These are phyloP conservation scores for Drosophila kuntzei DNA, from an alignment of 2,888 invertebrate genomes.

Conservation along the genomic window DNA sequence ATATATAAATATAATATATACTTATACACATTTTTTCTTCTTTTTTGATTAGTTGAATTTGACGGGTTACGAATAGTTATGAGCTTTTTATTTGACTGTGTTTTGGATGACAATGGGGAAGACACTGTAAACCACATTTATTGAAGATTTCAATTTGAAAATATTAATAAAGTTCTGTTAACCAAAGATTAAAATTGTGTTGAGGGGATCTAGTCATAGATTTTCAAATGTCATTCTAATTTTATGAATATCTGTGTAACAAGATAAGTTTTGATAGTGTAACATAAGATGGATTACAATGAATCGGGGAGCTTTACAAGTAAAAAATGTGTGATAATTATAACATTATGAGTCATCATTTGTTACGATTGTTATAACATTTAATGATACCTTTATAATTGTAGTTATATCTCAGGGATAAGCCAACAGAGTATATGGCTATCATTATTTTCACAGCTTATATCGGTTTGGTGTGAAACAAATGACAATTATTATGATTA, in stretches of 20 bases:
- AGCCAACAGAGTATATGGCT: slow-evolving; percentile 8
- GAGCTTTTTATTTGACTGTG: slow-evolving; percentile 1
- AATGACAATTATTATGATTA: slow-evolving; percentile 11
- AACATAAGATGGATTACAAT: background rate
- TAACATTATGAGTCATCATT: background rate
- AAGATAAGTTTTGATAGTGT: background rate
- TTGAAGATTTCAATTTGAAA: background rate
- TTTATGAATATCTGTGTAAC: background rate
- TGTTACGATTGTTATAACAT: background rate
- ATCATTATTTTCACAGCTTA: slow-evolving; percentile 47
- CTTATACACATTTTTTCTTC: slow-evolving; percentile 10
- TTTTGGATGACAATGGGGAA: slow-evolving; percentile 27
- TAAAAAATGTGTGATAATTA: background rate
- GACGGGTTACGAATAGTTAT: slow-evolving; percentile 9
- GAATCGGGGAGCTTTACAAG: background rate
- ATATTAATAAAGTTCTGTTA: background rate
- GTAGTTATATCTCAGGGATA: slow-evolving; percentile 3
- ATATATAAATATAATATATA: slow-evolving; percentile 11
- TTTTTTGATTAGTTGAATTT: slow-evolving; percentile 31
- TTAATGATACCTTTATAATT: slow-evolving; percentile 11
- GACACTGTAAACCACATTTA: slow-evolving; percentile 7
- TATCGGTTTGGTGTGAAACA: slow-evolving; percentile 22
- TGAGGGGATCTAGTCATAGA: background rate
- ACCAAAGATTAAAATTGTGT: background rate
- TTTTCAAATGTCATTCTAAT: background rate